A percentile compares a stretch with the other conserved stretches of the same genome.
These are phyloP conservation scores for Colletes latitarsis DNA, from an alignment of 1,140 invertebrate genomes.

Conservation along the genomic window DNA sequence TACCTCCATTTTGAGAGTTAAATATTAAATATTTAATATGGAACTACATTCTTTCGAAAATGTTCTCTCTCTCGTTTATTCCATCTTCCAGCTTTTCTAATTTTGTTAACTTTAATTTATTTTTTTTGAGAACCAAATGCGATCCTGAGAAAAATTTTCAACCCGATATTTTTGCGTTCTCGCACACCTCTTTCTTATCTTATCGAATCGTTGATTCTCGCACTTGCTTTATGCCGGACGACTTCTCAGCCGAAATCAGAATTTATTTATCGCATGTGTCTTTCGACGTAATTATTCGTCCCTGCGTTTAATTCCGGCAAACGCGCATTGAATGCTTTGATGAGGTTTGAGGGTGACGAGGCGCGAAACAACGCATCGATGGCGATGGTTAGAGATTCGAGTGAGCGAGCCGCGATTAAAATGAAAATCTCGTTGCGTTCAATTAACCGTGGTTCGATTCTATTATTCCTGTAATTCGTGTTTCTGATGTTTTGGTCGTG, in stretches of 20 bases:
- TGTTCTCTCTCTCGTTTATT: no score
- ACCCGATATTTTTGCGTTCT: no score
- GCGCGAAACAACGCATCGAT: conserved; percentile 23
- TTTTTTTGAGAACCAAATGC: no score
- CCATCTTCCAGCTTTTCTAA: no score
- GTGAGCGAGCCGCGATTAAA: neutral
- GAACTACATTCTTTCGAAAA: no score
- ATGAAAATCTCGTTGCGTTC: conserved; percentile 24
- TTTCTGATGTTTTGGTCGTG: conserved; percentile 2
- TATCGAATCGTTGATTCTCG: neutral
- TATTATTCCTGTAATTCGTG: conserved; percentile 22
- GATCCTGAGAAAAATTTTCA: no score
- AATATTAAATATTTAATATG: no score
- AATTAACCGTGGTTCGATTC: conserved; percentile 13
- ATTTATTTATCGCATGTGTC: neutral
- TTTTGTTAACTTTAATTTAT: no score
- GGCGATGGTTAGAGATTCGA: neutral
- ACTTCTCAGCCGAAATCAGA: neutral
- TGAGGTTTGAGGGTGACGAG: neutral
- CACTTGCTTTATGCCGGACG: no score
- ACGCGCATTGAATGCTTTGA: neutral
- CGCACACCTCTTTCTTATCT: no score
- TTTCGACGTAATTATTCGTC: neutral
- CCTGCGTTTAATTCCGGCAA: neutral
- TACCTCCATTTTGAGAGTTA: no score